Conservation (phyloP, 2,888 invertebrate genomes). For the Luperina nickerlii region DNA sequence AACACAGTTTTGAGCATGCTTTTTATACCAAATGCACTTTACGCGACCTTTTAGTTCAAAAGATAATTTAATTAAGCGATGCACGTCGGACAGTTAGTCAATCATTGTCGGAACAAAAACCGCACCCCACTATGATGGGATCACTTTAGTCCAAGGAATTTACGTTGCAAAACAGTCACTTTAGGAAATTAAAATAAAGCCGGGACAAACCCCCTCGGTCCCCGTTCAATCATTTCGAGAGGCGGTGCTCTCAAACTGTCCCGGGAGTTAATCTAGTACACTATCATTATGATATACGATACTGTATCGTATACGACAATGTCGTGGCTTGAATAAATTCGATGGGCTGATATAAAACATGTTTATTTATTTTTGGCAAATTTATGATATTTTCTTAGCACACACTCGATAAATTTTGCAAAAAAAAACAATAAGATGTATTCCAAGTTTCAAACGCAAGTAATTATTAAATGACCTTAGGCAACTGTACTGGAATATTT, state of each 20-base stretch:
- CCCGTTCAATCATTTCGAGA: slow-evolving; percentile 89
- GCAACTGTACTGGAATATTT: background rate
- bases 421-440: background rate
- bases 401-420: too few species aligned
- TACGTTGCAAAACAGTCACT: slow-evolving; percentile 88
- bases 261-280: slow-evolving; percentile 80
- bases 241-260: slow-evolving; percentile 84
- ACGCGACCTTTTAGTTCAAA: slow-evolving; percentile 54
- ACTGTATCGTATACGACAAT: slow-evolving; percentile 68
- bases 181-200: slow-evolving; percentile 89
- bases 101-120: slow-evolving; percentile 74
- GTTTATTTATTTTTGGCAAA: background rate
- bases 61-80: slow-evolving; percentile 60
- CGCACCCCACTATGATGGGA: slow-evolving; percentile 75
- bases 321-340: slow-evolving; percentile 18
- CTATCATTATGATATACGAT: slow-evolving; percentile 75
- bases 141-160: slow-evolving; percentile 80
- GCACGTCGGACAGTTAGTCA: slow-evolving; percentile 69
- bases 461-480: background rate
- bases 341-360: background rate
- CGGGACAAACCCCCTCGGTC: slow-evolving; percentile 85
- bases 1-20: slow-evolving; percentile 71
- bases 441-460: background rate
- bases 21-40: slow-evolving; percentile 67
- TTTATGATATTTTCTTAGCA: background rate